Evolutionary conservation across 2,888 invertebrate species (phyloP), one percentile per base, ranked within the genome.

Genomic region (Mechanitis mazaeus): DNA sequence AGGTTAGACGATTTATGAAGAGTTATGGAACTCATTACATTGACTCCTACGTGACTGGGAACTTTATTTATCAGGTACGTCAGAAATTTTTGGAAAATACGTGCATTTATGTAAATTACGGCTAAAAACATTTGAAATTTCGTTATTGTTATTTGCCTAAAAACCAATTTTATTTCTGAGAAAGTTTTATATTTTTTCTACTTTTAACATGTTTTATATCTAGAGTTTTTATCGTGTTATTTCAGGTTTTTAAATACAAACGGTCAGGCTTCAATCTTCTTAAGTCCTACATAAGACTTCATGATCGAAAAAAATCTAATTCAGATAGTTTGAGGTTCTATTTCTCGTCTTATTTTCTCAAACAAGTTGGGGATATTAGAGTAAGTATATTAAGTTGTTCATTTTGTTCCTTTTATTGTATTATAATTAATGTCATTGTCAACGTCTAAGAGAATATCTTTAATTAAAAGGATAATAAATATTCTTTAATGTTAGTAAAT

Each of bases 11-110:
- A 70, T 96, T 97, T 76, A 95, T 96, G 85, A 94, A 93, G 75
- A 94, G 94, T 72, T 95, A 95, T 71, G 96, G 96, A 56, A 96
- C 96, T 5, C 96, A 97, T 84, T 97, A 96, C 72, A 95, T 97
- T 58, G 93, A 95, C 66, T 95, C 96, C 0, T 97, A 94, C 79
- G 92, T 94, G 5, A 96, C 96, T 0, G 97, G 97, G 9, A 96
- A 97, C 80, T 95, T 96, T 45, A 91, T 97, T 68, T 97, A 96
- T 83, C 96, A 97, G 94, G 96, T 95, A 78, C 50, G 2, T 33
- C 33, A 3, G 9, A 28, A n/a, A 12, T 59, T 31, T 55, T 45
- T 38, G 55, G 47, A 46, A 28, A 7, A 33, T 11, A 45, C 47
- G 11, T 12, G 33, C 33, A 33, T 4, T 12, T 35, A 11, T 33